phyloP scores from a whole-genome alignment of 2,797 vertebrate genomes.

The Pipistrellus kuhlii region DNA sequence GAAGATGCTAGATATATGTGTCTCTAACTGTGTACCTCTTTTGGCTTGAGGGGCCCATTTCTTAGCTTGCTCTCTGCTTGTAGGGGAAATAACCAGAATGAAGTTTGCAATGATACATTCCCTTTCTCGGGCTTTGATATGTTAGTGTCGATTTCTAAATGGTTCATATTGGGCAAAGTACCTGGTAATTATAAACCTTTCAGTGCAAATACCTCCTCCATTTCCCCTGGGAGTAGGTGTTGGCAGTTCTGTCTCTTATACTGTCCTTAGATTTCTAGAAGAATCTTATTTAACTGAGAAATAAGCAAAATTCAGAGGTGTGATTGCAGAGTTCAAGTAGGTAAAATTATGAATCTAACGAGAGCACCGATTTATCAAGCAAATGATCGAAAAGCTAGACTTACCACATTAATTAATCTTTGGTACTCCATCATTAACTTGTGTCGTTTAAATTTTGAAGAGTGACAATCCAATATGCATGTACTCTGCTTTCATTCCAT shows the following conservation, averaged over 20 bases:
- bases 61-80: slow-evolving; percentile 9
- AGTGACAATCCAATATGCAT: not conserved
- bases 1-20: not conserved
- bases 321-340: not conserved
- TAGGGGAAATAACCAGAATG: slow-evolving; percentile 15
- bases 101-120: slow-evolving; percentile 72
- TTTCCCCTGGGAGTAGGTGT: slow-evolving; percentile 57
- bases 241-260: not conserved
- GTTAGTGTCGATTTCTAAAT: slow-evolving; percentile 25
- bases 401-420: not conserved
- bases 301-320: not conserved
- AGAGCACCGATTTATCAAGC: not conserved
- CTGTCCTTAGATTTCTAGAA: slow-evolving; percentile 11
- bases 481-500: not conserved
- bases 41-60: not conserved
- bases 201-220: not conserved
- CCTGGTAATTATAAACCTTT: slow-evolving; percentile 8
- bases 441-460: not conserved
- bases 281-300: slow-evolving; percentile 20
- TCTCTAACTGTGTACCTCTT: not conserved
- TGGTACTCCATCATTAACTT: not conserved
- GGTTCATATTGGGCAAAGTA: slow-evolving; percentile 35
- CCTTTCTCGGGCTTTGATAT: slow-evolving; percentile 58
- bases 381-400: not conserved
- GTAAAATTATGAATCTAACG: not conserved